Conservation (phyloP, 2,113 vertebrate genomes). For the Speoplatyrhinus poulsoni region DNA sequence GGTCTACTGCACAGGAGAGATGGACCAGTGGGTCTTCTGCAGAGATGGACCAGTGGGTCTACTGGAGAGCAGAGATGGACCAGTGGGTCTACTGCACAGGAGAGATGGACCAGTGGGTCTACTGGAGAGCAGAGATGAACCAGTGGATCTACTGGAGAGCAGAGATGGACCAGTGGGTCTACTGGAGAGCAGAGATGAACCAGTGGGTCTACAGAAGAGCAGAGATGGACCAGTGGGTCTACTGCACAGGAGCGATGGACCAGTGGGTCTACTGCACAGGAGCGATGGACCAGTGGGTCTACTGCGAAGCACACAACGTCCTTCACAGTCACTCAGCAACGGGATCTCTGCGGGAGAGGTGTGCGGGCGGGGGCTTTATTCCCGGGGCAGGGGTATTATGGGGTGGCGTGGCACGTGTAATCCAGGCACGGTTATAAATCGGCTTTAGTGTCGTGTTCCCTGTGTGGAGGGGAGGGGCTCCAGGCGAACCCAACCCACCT, state of each 20-base stretch:
- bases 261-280: conserved; percentile 58
- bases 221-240: conserved; percentile 26
- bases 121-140: too few relatives aligned
- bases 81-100: background rate
- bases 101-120: too few relatives aligned
- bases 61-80: too few relatives aligned
- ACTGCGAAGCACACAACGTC: conserved; percentile 67
- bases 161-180: too few relatives aligned
- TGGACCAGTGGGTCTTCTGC: too few relatives aligned
- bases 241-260: too few relatives aligned
- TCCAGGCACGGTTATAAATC: conserved; percentile 51
- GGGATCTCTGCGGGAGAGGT: conserved; percentile 33
- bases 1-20: too few relatives aligned
- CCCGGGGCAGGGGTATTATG: conserved; percentile 16
- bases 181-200: too few relatives aligned
- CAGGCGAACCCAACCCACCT: too few relatives aligned
- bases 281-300: conserved; percentile 59
- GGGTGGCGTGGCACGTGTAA: conserved; percentile 49
- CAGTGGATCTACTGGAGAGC: too few relatives aligned
- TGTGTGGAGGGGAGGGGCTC: conserved; percentile 32
- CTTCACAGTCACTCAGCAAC: conserved; percentile 72
- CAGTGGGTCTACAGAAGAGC: conserved; percentile 58
- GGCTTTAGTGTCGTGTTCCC: conserved; percentile 43
- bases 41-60: too few relatives aligned
- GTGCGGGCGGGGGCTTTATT: conserved; percentile 55